phyloP scores from a whole-genome alignment of 2,888 invertebrate genomes.

The Microctonus aethiopoides region DNA sequence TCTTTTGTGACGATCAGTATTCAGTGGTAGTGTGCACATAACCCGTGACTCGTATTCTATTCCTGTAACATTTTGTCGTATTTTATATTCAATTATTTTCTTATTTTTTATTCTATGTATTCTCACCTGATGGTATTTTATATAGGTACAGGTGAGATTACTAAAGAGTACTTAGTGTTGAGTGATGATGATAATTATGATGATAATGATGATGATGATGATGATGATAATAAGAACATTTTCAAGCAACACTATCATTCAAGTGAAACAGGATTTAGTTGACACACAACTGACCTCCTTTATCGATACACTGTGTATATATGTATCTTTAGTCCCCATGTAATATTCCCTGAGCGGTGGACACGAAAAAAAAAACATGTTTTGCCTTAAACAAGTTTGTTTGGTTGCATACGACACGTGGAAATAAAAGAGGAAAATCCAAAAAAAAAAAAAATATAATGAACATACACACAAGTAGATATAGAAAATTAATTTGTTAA shows the following conservation, averaged over 20 bases:
- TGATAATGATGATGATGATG: neutral
- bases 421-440: neutral
- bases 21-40: too few relatives aligned
- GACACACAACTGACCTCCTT: neutral
- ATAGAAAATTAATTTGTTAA: constrained; percentile 11
- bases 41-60: neutral
- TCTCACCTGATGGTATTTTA: neutral
- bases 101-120: neutral
- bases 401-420: neutral
- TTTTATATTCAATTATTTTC: neutral
- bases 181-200: neutral
- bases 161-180: neutral
- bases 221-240: neutral
- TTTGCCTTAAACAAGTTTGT: neutral
- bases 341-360: neutral
- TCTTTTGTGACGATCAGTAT: neutral
- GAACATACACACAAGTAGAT: constrained; percentile 14
- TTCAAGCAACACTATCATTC: neutral
- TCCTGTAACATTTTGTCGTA: neutral
- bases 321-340: neutral
- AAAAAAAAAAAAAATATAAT: constrained; percentile 24
- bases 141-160: constrained; percentile 1
- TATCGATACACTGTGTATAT: neutral
- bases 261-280: constrained; percentile 17
- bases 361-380: neutral